Percentiles rank a stretch among this genome's conserved stretches.
Evolutionary conservation across 1,140 invertebrate genomes (phyloP).

Genomic region (Meloidogyne floridensis): DNA sequence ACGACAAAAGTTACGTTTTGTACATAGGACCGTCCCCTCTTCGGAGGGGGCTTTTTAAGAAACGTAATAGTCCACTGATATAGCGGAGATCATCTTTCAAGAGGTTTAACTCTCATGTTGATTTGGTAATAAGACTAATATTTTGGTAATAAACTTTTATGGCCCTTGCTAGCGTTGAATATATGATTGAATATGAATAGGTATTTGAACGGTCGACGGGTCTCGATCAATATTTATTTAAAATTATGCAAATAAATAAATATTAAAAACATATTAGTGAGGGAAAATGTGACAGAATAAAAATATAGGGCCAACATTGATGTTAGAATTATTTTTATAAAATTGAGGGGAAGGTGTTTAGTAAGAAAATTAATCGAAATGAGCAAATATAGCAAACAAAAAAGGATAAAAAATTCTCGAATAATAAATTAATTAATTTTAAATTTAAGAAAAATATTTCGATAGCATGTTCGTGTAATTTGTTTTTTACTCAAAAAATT

Average conservation of each 20-base stretch:
- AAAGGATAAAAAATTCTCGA: neutral
- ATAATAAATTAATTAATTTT: neutral
- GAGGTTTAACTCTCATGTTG: too few relatives aligned
- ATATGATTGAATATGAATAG: neutral
- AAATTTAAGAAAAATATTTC: neutral
- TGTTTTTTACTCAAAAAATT: too few relatives aligned
- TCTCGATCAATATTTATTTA: slow-evolving; percentile 13
- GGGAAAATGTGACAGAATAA: neutral
- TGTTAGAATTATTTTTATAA: too few relatives aligned
- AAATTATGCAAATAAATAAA: slow-evolving; percentile 8
- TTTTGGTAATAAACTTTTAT: neutral
- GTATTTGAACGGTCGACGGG: neutral
- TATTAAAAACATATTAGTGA: neutral
- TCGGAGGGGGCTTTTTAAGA: too few relatives aligned
- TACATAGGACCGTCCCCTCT: too few relatives aligned
- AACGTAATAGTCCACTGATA: too few relatives aligned
- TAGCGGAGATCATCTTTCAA: too few relatives aligned
- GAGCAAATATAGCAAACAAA: too few relatives aligned
- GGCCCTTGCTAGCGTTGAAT: neutral
- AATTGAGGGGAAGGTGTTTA: too few relatives aligned
- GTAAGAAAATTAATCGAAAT: too few relatives aligned
- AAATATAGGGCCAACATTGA: neutral
- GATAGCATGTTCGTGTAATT: neutral
- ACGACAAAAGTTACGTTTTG: too few relatives aligned
- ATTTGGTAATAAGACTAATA: neutral